Conservation (phyloP, 2,888 invertebrate species). For the Mythimna loreyi region DNA sequence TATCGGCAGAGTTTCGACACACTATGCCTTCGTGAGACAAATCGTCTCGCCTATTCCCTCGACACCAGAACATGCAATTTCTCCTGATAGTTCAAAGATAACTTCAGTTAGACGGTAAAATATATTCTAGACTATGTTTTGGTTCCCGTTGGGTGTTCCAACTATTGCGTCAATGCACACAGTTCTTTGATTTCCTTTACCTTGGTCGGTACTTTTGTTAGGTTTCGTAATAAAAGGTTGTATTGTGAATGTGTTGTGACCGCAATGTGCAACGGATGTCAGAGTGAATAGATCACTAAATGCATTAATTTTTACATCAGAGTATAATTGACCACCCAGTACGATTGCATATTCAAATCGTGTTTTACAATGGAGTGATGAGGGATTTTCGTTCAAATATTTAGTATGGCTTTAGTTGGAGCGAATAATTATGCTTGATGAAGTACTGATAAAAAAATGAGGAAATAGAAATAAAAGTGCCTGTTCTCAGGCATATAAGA, state of each 20-base stretch:
- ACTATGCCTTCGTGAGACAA: conserved; percentile 75
- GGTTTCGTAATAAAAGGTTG: conserved; percentile 52
- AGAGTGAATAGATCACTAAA: conserved; percentile 50
- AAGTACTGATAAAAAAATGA: background rate
- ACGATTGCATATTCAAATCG: conserved; percentile 26
- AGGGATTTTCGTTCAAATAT: background rate
- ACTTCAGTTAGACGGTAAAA: conserved; percentile 67
- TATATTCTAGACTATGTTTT: conserved; percentile 60
- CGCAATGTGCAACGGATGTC: conserved; percentile 53
- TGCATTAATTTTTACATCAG: conserved; percentile 33
- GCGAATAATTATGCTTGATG: background rate
- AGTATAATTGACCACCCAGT: conserved; percentile 39
- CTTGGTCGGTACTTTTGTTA: conserved; percentile 33
- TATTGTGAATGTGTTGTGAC: conserved; percentile 53
- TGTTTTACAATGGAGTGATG: conserved; percentile 7
- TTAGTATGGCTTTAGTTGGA: background rate
- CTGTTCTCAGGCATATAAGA: conserved; percentile 21
- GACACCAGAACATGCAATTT: conserved; percentile 77
- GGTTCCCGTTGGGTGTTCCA: conserved; percentile 60
- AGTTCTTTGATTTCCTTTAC: conserved; percentile 51
- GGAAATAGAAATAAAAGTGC: conserved; percentile 16
- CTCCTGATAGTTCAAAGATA: conserved; percentile 78
- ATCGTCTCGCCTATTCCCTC: conserved; percentile 73
- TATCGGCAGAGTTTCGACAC: conserved; percentile 65
- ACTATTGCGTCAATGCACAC: conserved; percentile 29